Evolutionary conservation across 2,888 invertebrate genomes (phyloP).

Genomic region (Augochlorella aurata): DNA sequence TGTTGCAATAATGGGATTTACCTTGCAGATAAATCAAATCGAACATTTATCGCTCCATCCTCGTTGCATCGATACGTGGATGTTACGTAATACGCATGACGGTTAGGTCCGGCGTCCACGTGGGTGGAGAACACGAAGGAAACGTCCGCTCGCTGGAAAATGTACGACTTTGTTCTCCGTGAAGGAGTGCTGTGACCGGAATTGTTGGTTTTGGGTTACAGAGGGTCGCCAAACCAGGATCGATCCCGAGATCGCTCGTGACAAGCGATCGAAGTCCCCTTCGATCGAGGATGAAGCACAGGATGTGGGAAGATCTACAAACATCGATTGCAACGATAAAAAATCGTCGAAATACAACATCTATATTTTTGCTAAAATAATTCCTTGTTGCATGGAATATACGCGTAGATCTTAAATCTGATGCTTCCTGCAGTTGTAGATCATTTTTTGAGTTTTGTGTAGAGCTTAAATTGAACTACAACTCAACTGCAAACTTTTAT

Average conservation of each 20-base stretch:
- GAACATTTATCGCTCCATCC: not conserved
- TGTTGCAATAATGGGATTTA: slow-evolving; percentile 1
- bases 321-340: not conserved
- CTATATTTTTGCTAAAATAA: not conserved
- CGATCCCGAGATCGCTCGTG: slow-evolving; percentile 13
- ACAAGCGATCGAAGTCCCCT: not conserved
- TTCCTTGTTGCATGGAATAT: not conserved
- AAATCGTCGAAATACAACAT: not conserved
- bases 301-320: not conserved
- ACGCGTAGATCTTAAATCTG: not conserved
- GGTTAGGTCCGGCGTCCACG: slow-evolving; percentile 52
- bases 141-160: slow-evolving; percentile 62
- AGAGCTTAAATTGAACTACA: too few species aligned
- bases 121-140: slow-evolving; percentile 69
- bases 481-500: too few species aligned
- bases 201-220: slow-evolving; percentile 56
- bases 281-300: not conserved
- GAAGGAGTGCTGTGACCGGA: slow-evolving; percentile 41
- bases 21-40: slow-evolving; percentile 10
- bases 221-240: not conserved
- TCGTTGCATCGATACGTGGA: slow-evolving; percentile 4
- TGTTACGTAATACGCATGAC: slow-evolving; percentile 62
- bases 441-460: too few species aligned
- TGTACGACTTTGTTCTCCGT: slow-evolving; percentile 48
- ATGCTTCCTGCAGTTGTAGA: too few species aligned